Percentiles rank a stretch among this genome's conserved stretches.
phyloP scores from a whole-genome alignment of 1,140 invertebrate genomes.

The Sarcophaga peregrina region DNA sequence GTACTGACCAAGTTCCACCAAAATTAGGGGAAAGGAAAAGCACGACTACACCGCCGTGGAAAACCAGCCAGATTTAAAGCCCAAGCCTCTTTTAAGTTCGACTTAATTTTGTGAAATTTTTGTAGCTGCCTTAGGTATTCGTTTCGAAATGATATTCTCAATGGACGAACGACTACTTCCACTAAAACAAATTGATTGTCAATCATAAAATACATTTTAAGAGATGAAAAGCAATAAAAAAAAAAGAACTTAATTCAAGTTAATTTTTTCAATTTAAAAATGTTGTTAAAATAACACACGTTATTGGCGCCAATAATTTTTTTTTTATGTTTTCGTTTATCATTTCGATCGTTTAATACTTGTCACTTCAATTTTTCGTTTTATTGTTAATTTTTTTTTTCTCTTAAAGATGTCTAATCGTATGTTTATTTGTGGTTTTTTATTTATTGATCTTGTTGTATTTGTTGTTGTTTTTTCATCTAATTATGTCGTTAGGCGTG shows the following conservation, averaged over 20 bases:
- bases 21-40: too few species aligned
- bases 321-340: background rate
- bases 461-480: too few species aligned
- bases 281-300: background rate
- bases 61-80: too few species aligned
- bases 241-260: background rate
- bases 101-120: background rate
- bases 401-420: background rate
- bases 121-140: background rate
- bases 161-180: background rate
- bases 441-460: background rate
- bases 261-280: constrained; percentile 1
- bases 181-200: background rate
- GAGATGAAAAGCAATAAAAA: background rate
- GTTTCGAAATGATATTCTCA: background rate
- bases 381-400: too few species aligned
- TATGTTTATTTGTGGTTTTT: background rate
- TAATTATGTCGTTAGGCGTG: too few species aligned
- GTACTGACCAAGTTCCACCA: too few species aligned
- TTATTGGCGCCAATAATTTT: background rate
- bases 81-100: too few species aligned
- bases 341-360: background rate
- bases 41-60: too few species aligned
- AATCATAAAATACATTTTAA: background rate
- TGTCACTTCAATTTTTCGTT: background rate